Evolutionary conservation across 2,888 invertebrate genomes (phyloP), one percentile per base, ranked within the genome.

Genomic region (Cataglyphis altisquamis): DNA sequence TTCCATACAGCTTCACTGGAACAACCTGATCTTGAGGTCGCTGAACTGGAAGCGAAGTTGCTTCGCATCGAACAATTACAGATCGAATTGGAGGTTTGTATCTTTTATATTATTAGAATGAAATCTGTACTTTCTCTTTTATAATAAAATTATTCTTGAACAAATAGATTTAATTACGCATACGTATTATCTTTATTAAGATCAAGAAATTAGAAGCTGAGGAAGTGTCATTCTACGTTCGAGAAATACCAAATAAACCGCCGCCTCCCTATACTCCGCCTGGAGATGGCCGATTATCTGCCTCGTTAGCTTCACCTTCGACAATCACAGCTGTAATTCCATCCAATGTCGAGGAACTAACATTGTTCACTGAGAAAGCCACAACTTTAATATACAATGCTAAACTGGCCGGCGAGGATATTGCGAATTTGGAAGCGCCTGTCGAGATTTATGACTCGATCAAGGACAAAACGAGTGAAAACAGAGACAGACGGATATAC

Each of bases 181-280:
- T 45, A n/a, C 52, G 8, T 63, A 29, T n/a, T 83, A 66, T 64
- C 93, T 93, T 62, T 63, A 6, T 8, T 8, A 90, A 96, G 96
- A 96, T 96, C 81, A 96, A 96, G 91, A 96, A 96, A 91, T 94
- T 96, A 32, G 96, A 96, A 91, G 95, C 96, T 81, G 95, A 95
- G 84, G 95, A 95, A 87, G 94, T 95, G 25, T 95, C 96, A 63
- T 96, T 95, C 89, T 97, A 95, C 93, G 95, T 96, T 63, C 94
- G 97, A 67, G 97, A 97, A 94, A 97, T 97, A 86, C 97, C 97
- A 6, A 97, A 97, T 92, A 97, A 97, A 92, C 97, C 97, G 12
- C 97, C 97, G 1, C 97, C 97, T 0, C 97, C 97, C 0, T 97
- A 97, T 94, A 97, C 96, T 0, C 97, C 97, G 9, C 97, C 97